phyloP scores from a whole-genome alignment of 2,888 invertebrate species.

The Perizoma affinitatum region DNA sequence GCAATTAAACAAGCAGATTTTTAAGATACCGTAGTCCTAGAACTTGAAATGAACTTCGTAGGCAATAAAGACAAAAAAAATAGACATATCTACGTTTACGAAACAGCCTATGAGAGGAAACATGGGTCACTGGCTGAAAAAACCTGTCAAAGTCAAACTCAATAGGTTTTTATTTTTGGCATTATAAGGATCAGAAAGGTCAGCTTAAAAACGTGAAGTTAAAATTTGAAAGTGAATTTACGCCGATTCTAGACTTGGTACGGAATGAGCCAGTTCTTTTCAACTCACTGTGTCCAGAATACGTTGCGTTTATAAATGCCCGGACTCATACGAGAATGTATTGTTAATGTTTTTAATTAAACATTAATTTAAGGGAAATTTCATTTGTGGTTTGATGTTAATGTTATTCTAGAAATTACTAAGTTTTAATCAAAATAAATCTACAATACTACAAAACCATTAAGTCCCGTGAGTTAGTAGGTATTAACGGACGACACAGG shows the following conservation, averaged over 20 bases:
- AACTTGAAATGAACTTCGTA: neutral
- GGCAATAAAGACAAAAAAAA: constrained; percentile 31
- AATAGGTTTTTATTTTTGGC: too few relatives aligned
- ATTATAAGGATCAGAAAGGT: too few relatives aligned
- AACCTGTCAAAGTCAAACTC: too few relatives aligned
- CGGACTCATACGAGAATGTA: neutral
- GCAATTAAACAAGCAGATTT: too few relatives aligned
- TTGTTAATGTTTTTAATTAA: constrained; percentile 5
- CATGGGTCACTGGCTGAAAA: neutral
- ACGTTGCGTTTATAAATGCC: constrained; percentile 1
- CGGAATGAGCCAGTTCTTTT: neutral
- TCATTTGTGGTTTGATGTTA: neutral
- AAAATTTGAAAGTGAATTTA: too few relatives aligned
- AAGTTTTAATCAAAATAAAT: neutral
- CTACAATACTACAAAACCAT: too few relatives aligned
- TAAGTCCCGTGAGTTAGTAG: too few relatives aligned
- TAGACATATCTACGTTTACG: constrained; percentile 7
- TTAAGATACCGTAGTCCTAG: too few relatives aligned
- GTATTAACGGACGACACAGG: too few relatives aligned
- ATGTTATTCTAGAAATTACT: constrained; percentile 3
- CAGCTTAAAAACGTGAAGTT: too few relatives aligned
- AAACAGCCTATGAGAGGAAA: neutral
- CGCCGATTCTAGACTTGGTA: too few relatives aligned
- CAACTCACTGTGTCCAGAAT: neutral
- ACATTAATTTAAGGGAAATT: constrained; percentile 3